phyloP scores from a whole-genome alignment of 2,888 invertebrate species.

The Andricus curvator region DNA sequence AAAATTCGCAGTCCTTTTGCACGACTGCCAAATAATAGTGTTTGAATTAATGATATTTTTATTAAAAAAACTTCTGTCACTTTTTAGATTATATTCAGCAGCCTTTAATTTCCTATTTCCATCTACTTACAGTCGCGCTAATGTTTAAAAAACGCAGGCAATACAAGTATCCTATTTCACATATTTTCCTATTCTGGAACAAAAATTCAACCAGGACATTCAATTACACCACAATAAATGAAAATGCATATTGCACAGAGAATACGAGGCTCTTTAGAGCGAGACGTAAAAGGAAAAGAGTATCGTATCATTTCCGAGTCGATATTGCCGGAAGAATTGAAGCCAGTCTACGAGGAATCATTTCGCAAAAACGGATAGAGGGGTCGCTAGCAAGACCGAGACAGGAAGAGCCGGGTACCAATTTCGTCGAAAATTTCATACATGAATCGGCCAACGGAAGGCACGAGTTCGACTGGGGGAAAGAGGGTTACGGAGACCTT shows the following conservation, averaged over 20 bases:
- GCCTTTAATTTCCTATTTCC: background rate
- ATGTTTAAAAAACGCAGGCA: too few species aligned
- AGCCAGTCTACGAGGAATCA: background rate
- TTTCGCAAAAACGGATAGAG: background rate
- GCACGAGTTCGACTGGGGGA: background rate
- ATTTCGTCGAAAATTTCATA: constrained; percentile 43
- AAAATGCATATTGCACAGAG: background rate
- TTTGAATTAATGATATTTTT: too few species aligned
- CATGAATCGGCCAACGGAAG: constrained; percentile 7
- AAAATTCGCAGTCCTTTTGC: background rate
- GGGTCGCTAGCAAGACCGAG: background rate
- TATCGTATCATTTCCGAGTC: background rate
- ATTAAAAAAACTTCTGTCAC: background rate
- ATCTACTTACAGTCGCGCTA: too few species aligned
- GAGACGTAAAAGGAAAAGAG: background rate
- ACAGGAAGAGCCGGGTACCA: background rate
- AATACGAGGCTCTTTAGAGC: background rate
- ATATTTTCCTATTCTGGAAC: background rate
- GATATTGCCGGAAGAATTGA: background rate
- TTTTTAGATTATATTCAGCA: background rate
- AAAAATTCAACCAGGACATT: background rate
- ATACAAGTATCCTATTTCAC: background rate
- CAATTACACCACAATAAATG: background rate
- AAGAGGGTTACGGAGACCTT: constrained; percentile 46
- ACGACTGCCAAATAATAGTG: background rate